Evolutionary conservation across 2,797 vertebrate genomes (phyloP).

Genomic region (Cygnus olor): DNA sequence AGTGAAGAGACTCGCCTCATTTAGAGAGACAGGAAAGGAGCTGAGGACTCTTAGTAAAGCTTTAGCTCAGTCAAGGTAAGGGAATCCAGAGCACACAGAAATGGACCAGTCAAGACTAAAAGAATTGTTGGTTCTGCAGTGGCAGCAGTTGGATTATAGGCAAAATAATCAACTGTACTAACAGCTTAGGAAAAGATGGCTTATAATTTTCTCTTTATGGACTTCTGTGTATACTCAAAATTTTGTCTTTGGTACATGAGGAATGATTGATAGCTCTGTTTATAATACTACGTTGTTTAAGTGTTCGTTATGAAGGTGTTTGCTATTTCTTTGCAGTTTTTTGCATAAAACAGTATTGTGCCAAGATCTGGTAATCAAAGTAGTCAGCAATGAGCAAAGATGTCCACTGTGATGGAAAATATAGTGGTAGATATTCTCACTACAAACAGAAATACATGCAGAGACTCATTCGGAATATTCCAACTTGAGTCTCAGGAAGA

Average conservation of each 20-base stretch:
- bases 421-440: neutral
- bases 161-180: neutral
- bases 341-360: neutral
- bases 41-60: slow-evolving; percentile 71
- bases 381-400: neutral
- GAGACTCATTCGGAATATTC: neutral
- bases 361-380: neutral
- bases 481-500: neutral
- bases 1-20: neutral
- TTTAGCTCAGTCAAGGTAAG: slow-evolving; percentile 78
- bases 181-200: neutral
- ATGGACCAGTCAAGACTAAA: neutral
- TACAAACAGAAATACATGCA: neutral
- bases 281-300: neutral
- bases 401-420: neutral
- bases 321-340: neutral
- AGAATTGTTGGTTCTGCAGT: neutral
- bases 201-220: neutral
- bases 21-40: slow-evolving; percentile 65
- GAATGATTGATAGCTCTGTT: neutral
- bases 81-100: neutral
- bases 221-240: neutral
- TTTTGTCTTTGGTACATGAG: neutral
- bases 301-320: neutral
- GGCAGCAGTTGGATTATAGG: neutral